Evolutionary conservation across 2,113 vertebrate genomes (phyloP).

Genomic region (Myotis davidii): DNA sequence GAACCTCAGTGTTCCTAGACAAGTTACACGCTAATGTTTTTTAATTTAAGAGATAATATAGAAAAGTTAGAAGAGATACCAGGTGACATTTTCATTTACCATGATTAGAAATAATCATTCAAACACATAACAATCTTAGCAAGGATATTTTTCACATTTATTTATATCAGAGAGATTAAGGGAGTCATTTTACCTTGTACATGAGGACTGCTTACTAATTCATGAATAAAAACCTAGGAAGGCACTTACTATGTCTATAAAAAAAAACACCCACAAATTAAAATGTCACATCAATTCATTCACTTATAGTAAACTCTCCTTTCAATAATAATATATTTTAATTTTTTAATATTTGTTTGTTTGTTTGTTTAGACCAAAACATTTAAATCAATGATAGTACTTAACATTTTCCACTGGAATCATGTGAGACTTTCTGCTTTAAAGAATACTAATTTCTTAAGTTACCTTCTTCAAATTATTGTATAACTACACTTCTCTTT

Average conservation of each 20-base stretch:
- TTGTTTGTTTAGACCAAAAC: not conserved
- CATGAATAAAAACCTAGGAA: slow-evolving; percentile 17
- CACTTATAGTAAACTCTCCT: slow-evolving; percentile 2
- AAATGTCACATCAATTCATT: slow-evolving; percentile 38
- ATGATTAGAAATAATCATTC: slow-evolving; percentile 44
- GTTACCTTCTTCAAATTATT: slow-evolving; percentile 1
- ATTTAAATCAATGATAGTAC: not conserved
- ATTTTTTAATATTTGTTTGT: slow-evolving; percentile 1
- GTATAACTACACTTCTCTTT: not conserved
- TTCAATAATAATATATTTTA: not conserved
- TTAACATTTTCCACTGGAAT: not conserved
- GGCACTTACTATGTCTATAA: not conserved
- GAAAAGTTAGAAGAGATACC: not conserved
- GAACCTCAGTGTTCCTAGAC: not conserved
- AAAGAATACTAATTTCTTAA: slow-evolving; percentile 6
- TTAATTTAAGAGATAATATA: not conserved
- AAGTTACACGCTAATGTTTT: not conserved
- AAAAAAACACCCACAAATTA: slow-evolving; percentile 50
- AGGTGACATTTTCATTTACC: not conserved
- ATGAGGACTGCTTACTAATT: slow-evolving; percentile 31
- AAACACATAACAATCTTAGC: not conserved
- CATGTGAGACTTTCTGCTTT: slow-evolving; percentile 18
- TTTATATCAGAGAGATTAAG: not conserved
- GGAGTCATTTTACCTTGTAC: not conserved
- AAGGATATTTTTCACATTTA: slow-evolving; percentile 18